These are phyloP conservation scores for Lepus oiostolus DNA, from an alignment of 2,797 vertebrate species.

Conservation along the genomic window DNA sequence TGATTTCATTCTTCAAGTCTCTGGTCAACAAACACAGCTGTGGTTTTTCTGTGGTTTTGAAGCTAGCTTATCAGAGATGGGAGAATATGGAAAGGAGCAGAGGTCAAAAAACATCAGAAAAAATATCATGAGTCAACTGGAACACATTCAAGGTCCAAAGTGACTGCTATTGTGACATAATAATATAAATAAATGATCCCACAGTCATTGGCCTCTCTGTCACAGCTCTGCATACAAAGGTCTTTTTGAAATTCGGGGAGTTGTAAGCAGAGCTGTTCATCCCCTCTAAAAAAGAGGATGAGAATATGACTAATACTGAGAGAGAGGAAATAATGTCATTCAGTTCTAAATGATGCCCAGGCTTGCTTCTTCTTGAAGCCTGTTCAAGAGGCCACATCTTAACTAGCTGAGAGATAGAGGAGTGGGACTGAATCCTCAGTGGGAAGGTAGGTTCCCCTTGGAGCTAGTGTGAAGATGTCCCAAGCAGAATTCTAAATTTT, in stretches of 20 bases:
- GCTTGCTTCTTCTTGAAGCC: slow-evolving; percentile 19
- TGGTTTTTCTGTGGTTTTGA: slow-evolving; percentile 79
- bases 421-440: neutral
- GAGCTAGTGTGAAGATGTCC: neutral
- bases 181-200: slow-evolving; percentile 82
- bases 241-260: slow-evolving; percentile 76
- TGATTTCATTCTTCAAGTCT: slow-evolving; percentile 77
- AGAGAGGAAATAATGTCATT: slow-evolving; percentile 67
- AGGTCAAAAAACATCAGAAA: slow-evolving; percentile 80
- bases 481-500: neutral
- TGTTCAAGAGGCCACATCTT: slow-evolving; percentile 21
- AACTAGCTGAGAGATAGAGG: neutral
- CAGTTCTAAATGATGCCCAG: slow-evolving; percentile 44
- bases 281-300: slow-evolving; percentile 26
- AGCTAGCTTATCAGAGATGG: slow-evolving; percentile 67
- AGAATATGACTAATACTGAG: slow-evolving; percentile 57
- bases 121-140: slow-evolving; percentile 81
- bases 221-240: slow-evolving; percentile 76
- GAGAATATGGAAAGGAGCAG: slow-evolving; percentile 71
- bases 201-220: slow-evolving; percentile 64
- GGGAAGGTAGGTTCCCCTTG: neutral
- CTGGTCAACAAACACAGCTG: slow-evolving; percentile 81
- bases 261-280: slow-evolving; percentile 68
- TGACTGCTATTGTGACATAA: slow-evolving; percentile 78
- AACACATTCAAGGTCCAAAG: slow-evolving; percentile 76